Base-by-base conservation (phyloP, 2,113 vertebrate species). In the Hypomesus transpacificus region DNA sequence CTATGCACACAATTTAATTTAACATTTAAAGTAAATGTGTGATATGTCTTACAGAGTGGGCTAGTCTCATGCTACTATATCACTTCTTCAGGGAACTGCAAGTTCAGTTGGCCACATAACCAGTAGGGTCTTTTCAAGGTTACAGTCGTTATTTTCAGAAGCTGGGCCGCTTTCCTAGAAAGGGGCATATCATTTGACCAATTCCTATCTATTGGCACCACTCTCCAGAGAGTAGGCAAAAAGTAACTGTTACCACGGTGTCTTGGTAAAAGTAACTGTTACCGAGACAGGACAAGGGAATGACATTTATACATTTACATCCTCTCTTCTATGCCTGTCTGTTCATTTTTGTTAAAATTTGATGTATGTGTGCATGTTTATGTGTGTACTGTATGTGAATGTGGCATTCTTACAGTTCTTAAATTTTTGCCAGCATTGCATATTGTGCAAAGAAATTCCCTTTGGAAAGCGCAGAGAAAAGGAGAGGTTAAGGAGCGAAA, bases 391-490 rank as follows among this genome's bases (percentile, higher is more conserved):
- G 11, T 70, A 4, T 65, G 22, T 39, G 3, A 24, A 4, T 65
- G 34, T 61, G 14, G 24, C 51, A 51, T 68, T 46, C 46, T 52
- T 82, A 59, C 70, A 76, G 74, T 78, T 69, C 79, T 69, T 70
- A 76, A 77, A 75, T 79, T 82, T 85, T 79, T 71, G 82, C 64
- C 75, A 86, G 79, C 81, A 77, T 74, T 61, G 75, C 69, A 71
- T 82, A 74, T 81, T 82, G 74, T 85, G 75, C 70, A 24, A 78
- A 78, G 53, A 69, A 75, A 71, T 83, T 84, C 80, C 84, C 22
- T 73, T 75, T 63, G 71, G 86, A 80, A 86, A 84, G 86, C 76
- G 77, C 75, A 74, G 78, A 79, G 70, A 66, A 81, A 81, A 51
- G 75, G 77, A 77, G 86, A 78, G 74, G 75, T 60, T 74, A 82